Base-by-base conservation (phyloP, 2,888 invertebrate genomes). In the Lucinisca nassula region DNA sequence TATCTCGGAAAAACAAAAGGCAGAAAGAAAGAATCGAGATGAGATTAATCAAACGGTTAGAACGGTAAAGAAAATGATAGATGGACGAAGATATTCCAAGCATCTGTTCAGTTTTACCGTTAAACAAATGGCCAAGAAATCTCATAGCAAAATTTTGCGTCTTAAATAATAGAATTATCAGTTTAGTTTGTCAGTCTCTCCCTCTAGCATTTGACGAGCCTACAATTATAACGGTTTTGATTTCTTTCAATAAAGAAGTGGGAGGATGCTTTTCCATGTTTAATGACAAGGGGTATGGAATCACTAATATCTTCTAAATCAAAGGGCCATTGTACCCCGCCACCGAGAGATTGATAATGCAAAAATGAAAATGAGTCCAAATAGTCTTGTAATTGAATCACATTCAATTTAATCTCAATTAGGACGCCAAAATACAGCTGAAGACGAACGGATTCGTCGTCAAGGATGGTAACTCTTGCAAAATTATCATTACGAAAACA, bases 201-300 rank as follows among this genome's bases (percentile, higher is more conserved):
- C 90, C 88, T 79, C 49, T 32, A 74, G 90, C 85, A 61, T 78
- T 37, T 45, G 49, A n/a, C 55, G 45, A 83, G 74, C 87, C 84
- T 87, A 58, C 83, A 88, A 90, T 90, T 90, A 88, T 90, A 88
- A 90, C 90, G 90, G 90, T 90, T 90, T 90, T 82, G 73, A 79
- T 90, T 90, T 86, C 90, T 35, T 30, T 38, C 80, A 85, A 90
- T 85, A 90, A 88, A 90, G 88, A 81, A 76, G 61, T 82, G 85
- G 87, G 90, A 45, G 90, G 83, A 78, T 75, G 81, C 58, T 10
- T 38, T 75, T 79, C 75, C 37, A 61, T 32, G 27, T 70, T 74
- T 84, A 85, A 90, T 87, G 83, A 90, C 90, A 87, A 81, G 74
- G 80, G 80, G 32, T 81, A 58, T 73, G 82, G 81, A 78, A 67